Evolutionary conservation across 2,888 invertebrate species (phyloP).

Genomic region (Conus canariensis): DNA sequence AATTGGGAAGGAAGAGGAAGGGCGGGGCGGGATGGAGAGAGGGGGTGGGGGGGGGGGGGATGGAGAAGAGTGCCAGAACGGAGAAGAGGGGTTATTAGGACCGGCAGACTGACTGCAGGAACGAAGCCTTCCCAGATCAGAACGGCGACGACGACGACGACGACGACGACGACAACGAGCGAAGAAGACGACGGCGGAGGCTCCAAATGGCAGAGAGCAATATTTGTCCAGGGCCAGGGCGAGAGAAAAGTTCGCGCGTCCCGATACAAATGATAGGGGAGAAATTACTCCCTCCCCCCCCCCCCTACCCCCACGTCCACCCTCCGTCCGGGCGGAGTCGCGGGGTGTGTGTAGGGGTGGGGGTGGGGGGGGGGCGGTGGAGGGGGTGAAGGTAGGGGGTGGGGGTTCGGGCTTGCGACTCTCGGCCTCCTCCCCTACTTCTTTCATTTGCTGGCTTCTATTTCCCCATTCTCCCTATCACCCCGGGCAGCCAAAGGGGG

Average conservation of each 20-base stretch:
- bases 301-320: no score
- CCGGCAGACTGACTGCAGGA: no score
- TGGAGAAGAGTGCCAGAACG: not conserved
- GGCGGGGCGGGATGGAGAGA: not conserved
- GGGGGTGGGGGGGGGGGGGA: not conserved
- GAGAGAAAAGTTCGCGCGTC: slow-evolving; percentile 3
- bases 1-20: not conserved
- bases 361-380: no score
- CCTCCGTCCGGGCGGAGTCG: no score
- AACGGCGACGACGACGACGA: no score
- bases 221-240: slow-evolving; percentile 34
- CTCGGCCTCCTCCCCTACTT: slow-evolving; percentile 14
- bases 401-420: no score
- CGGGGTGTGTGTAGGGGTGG: no score
- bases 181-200: no score
- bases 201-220: slow-evolving; percentile 6
- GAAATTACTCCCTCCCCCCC: slow-evolving; percentile 25
- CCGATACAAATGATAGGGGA: slow-evolving; percentile 36
- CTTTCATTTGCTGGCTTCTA: not conserved
- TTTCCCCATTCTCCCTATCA: not conserved
- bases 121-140: no score
- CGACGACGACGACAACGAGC: no score
- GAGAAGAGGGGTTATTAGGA: not conserved
- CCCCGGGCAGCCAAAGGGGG: not conserved
- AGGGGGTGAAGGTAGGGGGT: not conserved